Evolutionary conservation across 1,140 invertebrate genomes (phyloP), one percentile per base, ranked within the genome.

Genomic region (Heliothis virescens): DNA sequence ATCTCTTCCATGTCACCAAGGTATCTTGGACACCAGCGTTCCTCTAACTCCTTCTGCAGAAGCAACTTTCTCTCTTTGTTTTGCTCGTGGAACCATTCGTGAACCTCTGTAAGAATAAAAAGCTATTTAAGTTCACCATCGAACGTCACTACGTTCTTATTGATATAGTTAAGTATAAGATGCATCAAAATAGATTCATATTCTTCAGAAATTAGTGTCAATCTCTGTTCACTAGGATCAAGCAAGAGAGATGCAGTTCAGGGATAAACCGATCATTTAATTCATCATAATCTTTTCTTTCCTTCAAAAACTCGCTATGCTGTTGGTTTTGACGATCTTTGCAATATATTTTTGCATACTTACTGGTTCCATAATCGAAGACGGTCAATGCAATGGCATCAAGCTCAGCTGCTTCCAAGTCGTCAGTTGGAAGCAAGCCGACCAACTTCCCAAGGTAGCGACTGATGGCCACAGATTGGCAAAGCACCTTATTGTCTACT

Each of bases 391-490:
- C 77, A 71, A 79, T 47, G 4, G 77, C 77, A 29, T 79, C 77
- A 11, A 79, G 63, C 29, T 79, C 65, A 41, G 77, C 77, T 15
- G 65, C 52, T 13, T 60, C 52, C 16, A 69, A 59, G 55, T 79
- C 77, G 29, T 79, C 65, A 50, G 48, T 11, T 11, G 77, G 65
- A 7, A 79, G 13, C 11, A 79, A 53, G 1, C 65, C 77, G 15
- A 79, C 65, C 53, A 79, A 12, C 65, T 79, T 69, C n/a, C 65
- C 77, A 21, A 79, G 16, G 21, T 79, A 79, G 53, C 65, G 77
- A n/a, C 77, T 71, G 50, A 69, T 79, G 10, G 78, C 67, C 47
- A 72, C 57, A 50, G 69, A 72, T 9, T 79, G 67, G 69, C 57
- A 72, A 2, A 79, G 53, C 1, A 79, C 59, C 71, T 57, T 80